These are phyloP conservation scores for Helleia helle DNA, from an alignment of 2,888 invertebrate genomes.

Conservation along the genomic window DNA sequence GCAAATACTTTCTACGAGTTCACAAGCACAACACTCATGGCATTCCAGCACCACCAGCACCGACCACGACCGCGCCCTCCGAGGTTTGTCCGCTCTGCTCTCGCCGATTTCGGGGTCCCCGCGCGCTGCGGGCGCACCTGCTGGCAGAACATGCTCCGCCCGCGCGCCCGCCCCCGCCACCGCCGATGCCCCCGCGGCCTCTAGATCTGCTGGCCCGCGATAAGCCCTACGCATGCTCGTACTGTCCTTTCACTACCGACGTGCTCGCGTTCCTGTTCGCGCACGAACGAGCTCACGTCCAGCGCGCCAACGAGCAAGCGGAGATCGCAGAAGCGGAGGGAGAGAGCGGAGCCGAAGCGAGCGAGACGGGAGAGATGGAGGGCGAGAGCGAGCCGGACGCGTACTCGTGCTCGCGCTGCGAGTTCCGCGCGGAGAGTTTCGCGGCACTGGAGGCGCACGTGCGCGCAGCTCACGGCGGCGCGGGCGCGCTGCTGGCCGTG, in stretches of 20 bases:
- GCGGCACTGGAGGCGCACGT: slow-evolving; percentile 64
- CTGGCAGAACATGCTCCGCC: slow-evolving; percentile 87
- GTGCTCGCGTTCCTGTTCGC: slow-evolving; percentile 93
- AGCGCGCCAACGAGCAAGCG: slow-evolving; percentile 34
- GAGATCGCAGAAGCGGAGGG: slow-evolving; percentile 25
- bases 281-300: slow-evolving; percentile 89
- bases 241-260: slow-evolving; percentile 91
- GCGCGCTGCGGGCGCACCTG: slow-evolving; percentile 91
- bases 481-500: slow-evolving; percentile 65
- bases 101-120: slow-evolving; percentile 88
- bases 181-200: slow-evolving; percentile 59
- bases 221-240: slow-evolving; percentile 91
- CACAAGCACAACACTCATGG: slow-evolving; percentile 99
- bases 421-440: slow-evolving; percentile 62
- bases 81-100: slow-evolving; percentile 86
- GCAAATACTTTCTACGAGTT: slow-evolving; percentile 96
- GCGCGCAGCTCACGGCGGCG: slow-evolving; percentile 63
- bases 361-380: slow-evolving; percentile 34
- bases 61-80: slow-evolving; percentile 58
- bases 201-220: slow-evolving; percentile 72
- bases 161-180: slow-evolving; percentile 52
- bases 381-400: slow-evolving; percentile 39
- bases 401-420: slow-evolving; percentile 65
- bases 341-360: slow-evolving; percentile 32
- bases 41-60: slow-evolving; percentile 88